These are phyloP conservation scores for Lordiphosa fenestrarum DNA, from an alignment of 2,888 invertebrate species.

Conservation along the genomic window DNA sequence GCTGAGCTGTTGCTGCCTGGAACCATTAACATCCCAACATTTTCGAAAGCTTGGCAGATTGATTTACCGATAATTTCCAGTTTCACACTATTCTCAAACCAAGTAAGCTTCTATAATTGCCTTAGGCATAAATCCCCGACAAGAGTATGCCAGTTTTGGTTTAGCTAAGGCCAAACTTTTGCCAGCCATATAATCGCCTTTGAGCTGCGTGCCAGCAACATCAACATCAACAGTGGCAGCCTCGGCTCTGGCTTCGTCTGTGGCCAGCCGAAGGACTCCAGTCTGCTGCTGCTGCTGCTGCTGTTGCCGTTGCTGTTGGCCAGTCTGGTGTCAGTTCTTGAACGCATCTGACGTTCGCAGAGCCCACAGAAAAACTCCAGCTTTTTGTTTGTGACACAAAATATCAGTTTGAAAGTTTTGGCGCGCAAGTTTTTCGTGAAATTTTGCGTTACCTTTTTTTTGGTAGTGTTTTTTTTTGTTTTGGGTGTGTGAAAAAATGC, in stretches of 20 bases:
- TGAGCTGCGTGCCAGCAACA: too few species aligned
- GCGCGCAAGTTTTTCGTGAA: slow-evolving; percentile 5
- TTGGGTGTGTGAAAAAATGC: slow-evolving; percentile 57
- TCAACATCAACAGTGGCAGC: neutral
- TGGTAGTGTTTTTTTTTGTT: slow-evolving; percentile 9
- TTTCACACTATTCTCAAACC: too few species aligned
- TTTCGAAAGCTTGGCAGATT: too few species aligned
- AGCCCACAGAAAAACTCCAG: neutral
- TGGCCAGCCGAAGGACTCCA: slow-evolving; percentile 12
- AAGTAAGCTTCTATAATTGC: too few species aligned
- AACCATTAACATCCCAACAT: too few species aligned
- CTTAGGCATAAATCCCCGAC: too few species aligned
- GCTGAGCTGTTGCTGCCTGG: too few species aligned
- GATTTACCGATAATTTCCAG: too few species aligned
- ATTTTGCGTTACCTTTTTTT: neutral
- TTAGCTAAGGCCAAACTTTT: neutral
- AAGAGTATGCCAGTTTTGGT: neutral
- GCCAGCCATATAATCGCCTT: neutral
- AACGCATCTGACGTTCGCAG: slow-evolving; percentile 44
- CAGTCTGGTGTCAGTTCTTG: slow-evolving; percentile 46
- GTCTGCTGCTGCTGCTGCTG: slow-evolving; percentile 4
- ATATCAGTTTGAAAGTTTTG: slow-evolving; percentile 3
- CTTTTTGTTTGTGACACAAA: neutral
- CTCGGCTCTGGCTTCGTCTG: too few species aligned
- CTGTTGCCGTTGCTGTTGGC: slow-evolving; percentile 25